A percentile compares a stretch with the other conserved stretches of the same genome.
These are phyloP conservation scores for Asbolus verrucosus DNA, from an alignment of 1,140 invertebrate genomes.

Conservation along the genomic window DNA sequence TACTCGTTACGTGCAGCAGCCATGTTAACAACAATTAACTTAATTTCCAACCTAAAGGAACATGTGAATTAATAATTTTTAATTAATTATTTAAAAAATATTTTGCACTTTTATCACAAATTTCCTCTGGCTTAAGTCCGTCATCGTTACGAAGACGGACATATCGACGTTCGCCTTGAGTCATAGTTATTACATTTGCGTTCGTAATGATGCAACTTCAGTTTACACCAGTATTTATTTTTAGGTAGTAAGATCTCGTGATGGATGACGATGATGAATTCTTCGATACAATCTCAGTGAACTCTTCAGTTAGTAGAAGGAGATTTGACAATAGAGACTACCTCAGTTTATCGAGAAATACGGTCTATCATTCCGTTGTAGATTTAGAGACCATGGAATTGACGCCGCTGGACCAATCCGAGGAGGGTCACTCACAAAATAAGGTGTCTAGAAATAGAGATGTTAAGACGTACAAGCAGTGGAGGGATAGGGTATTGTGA, in stretches of 20 bases:
- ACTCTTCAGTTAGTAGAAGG: slow-evolving; percentile 54
- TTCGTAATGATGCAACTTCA: background rate
- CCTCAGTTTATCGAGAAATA: slow-evolving; percentile 63
- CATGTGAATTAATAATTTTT: too few relatives aligned
- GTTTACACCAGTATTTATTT: slow-evolving; percentile 20
- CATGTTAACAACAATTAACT: too few relatives aligned
- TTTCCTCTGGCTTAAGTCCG: too few relatives aligned
- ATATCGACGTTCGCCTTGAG: slow-evolving; percentile 5
- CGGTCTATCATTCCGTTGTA: slow-evolving; percentile 64
- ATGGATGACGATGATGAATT: slow-evolving; percentile 63
- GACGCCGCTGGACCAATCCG: slow-evolving; percentile 47
- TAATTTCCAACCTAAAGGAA: too few relatives aligned
- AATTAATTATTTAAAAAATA: too few relatives aligned
- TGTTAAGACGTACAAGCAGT: slow-evolving; percentile 64
- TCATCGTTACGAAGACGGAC: background rate
- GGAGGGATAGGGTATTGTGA: slow-evolving; percentile 65
- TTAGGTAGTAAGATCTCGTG: slow-evolving; percentile 9
- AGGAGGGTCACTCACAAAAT: slow-evolving; percentile 43
- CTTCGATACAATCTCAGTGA: slow-evolving; percentile 62
- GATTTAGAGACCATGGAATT: slow-evolving; percentile 62
- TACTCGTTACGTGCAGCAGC: too few relatives aligned
- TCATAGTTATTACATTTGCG: background rate
- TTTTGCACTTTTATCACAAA: too few relatives aligned
- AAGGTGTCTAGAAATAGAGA: slow-evolving; percentile 62
- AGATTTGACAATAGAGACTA: slow-evolving; percentile 58